Evolutionary conservation across 2,797 vertebrate genomes (phyloP).

Genomic region (Glossophaga mutica): DNA sequence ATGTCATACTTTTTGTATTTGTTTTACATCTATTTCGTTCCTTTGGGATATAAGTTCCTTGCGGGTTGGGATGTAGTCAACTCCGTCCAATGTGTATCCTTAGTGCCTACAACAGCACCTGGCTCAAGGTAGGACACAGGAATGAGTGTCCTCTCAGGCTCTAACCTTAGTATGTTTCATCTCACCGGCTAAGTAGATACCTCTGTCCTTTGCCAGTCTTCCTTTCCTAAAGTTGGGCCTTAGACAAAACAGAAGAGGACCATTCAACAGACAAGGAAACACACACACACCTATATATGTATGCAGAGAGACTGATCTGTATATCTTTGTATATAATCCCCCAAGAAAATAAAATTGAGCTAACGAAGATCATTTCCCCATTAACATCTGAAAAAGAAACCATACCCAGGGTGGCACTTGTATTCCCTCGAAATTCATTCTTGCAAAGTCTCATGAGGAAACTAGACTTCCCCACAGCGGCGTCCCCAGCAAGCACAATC

Average conservation of each 20-base stretch:
- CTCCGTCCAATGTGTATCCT: background rate
- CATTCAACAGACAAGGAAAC: background rate
- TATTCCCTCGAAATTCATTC: conserved; percentile 93
- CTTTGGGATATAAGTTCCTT: background rate
- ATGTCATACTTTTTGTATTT: background rate
- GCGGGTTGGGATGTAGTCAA: background rate
- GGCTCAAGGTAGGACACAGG: background rate
- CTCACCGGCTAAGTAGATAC: background rate
- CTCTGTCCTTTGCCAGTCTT: background rate
- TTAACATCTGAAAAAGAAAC: background rate
- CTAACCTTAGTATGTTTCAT: background rate
- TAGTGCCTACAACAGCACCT: background rate
- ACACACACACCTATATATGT: background rate
- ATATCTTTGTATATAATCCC: background rate
- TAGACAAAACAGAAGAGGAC: background rate
- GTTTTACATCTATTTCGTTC: background rate
- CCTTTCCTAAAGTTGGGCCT: background rate
- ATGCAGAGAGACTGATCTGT: background rate
- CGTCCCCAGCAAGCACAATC: conserved; percentile 94
- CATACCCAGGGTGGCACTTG: conserved; percentile 92
- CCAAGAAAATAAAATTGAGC: background rate
- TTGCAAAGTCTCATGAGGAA: conserved; percentile 97
- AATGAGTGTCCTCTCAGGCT: background rate
- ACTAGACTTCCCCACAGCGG: conserved; percentile 97
- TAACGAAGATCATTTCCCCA: background rate